phyloP scores from a whole-genome alignment of 2,888 invertebrate genomes.

The Xestia sexstrigata region DNA sequence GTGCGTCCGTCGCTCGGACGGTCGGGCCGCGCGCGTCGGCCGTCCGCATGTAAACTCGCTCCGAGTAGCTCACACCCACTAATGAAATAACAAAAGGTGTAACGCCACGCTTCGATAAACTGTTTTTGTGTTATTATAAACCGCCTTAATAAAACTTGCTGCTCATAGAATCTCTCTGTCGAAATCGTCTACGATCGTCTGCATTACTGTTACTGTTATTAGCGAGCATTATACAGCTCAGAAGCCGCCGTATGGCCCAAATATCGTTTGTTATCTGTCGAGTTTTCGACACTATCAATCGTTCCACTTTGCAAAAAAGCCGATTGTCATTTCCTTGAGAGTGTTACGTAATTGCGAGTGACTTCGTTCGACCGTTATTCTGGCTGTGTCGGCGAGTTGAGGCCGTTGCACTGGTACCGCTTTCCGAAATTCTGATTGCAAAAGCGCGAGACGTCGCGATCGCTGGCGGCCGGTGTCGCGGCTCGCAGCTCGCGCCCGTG shows the following conservation, averaged over 20 bases:
- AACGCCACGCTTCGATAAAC: constrained; percentile 72
- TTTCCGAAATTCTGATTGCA: constrained; percentile 84
- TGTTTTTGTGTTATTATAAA: constrained; percentile 69
- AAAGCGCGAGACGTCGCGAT: constrained; percentile 75
- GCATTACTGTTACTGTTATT: constrained; percentile 39
- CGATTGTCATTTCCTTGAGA: constrained; percentile 73
- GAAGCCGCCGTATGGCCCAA: constrained; percentile 31
- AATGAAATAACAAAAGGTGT: constrained; percentile 78
- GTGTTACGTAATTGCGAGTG: constrained; percentile 75
- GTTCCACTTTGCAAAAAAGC: constrained; percentile 68
- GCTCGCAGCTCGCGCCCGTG: constrained; percentile 21
- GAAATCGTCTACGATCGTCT: constrained; percentile 40
- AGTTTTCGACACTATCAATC: constrained; percentile 67
- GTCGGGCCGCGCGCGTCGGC: constrained; percentile 64
- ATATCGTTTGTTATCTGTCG: constrained; percentile 63
- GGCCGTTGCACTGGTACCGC: constrained; percentile 78
- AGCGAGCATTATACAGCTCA: constrained; percentile 31
- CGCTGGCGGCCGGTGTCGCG: constrained; percentile 69
- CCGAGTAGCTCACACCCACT: constrained; percentile 68
- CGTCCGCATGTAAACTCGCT: constrained; percentile 73
- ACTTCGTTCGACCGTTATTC: constrained; percentile 75
- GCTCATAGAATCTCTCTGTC: constrained; percentile 50
- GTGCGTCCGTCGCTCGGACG: constrained; percentile 44
- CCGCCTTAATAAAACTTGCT: constrained; percentile 57
- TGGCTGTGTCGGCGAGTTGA: constrained; percentile 67